A percentile compares a stretch with the other conserved stretches of the same genome.
Conservation (phyloP, 2,797 vertebrate species). For the Spinus pinus region DNA sequence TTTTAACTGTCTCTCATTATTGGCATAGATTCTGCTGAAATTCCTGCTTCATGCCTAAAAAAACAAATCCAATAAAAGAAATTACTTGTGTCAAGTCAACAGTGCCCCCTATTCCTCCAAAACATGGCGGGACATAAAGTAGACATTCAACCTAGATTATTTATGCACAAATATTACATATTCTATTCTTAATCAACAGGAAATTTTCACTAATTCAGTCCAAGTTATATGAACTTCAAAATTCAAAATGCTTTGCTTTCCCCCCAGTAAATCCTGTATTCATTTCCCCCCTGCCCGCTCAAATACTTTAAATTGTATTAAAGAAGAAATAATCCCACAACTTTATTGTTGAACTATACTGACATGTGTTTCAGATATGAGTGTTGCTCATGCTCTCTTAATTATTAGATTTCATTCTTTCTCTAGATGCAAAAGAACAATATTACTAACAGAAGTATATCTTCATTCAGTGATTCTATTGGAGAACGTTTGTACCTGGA, state of each 20-base stretch:
- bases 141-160: not conserved
- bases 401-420: not conserved
- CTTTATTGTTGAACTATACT: not conserved
- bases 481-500: not conserved
- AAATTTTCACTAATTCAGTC: not conserved
- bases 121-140: not conserved
- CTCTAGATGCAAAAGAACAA: not conserved
- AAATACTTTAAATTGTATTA: not conserved
- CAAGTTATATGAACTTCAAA: not conserved
- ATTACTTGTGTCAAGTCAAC: not conserved
- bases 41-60: not conserved
- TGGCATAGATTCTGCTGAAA: not conserved
- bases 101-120: not conserved
- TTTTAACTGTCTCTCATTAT: not conserved
- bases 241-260: not conserved
- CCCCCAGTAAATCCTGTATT: not conserved
- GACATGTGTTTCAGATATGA: not conserved
- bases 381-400: not conserved
- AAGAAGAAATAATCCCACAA: not conserved
- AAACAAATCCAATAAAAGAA: not conserved
- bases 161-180: not conserved
- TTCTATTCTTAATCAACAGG: not conserved
- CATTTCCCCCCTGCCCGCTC: accelerated
- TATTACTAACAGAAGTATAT: not conserved
- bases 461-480: not conserved